Evolutionary conservation across 2,113 vertebrate species (phyloP).

Genomic region (Lanius collurio): DNA sequence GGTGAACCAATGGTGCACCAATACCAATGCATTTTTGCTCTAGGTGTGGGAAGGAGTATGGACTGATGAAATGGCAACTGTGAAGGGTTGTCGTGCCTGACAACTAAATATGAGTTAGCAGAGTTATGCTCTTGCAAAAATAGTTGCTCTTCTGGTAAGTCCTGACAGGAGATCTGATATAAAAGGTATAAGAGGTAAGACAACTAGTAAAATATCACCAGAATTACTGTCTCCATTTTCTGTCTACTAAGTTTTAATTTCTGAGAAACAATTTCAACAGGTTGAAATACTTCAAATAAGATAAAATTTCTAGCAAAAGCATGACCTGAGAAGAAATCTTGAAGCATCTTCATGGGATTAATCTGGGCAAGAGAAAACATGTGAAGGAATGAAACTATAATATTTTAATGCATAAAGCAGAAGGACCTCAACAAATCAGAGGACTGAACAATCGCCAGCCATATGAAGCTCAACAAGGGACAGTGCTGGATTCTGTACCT

Average conservation of each 20-base stretch:
- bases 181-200: not conserved
- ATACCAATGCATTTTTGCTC: not conserved
- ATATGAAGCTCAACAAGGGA: not conserved
- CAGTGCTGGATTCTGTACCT: rapidly evolving
- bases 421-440: not conserved
- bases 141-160: not conserved
- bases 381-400: not conserved
- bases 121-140: not conserved
- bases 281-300: not conserved
- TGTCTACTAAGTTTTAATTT: not conserved
- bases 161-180: not conserved
- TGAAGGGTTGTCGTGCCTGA: not conserved
- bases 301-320: not conserved
- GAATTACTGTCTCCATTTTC: not conserved
- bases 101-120: not conserved
- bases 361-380: not conserved
- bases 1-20: no score
- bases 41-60: not conserved
- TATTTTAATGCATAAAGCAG: not conserved
- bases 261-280: not conserved
- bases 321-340: not conserved
- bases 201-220: not conserved
- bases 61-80: not conserved
- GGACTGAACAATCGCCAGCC: not conserved
- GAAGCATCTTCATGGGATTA: not conserved